Conservation (phyloP, 2,888 invertebrate genomes). For the Willowsia nigromaculata region DNA sequence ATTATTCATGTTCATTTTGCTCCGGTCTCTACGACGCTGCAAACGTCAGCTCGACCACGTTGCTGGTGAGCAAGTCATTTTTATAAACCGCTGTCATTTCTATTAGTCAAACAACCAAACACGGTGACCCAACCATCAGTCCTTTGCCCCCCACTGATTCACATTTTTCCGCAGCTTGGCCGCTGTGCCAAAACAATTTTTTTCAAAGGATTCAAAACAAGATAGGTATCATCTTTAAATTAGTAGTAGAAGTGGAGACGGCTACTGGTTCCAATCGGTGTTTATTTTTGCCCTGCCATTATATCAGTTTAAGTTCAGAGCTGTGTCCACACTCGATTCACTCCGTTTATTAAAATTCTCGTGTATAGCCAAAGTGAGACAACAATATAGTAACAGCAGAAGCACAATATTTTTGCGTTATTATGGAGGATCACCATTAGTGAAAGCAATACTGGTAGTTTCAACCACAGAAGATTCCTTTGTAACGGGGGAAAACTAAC, state of each 20-base stretch:
- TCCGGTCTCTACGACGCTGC: not conserved
- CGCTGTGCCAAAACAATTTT: slow-evolving; percentile 45
- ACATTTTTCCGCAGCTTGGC: slow-evolving; percentile 30
- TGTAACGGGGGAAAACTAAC: not conserved
- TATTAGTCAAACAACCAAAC: slow-evolving; percentile 6
- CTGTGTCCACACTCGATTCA: too few species aligned
- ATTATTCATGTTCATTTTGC: not conserved
- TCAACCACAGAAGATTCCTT: not conserved
- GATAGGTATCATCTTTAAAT: not conserved
- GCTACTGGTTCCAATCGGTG: not conserved
- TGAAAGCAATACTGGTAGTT: not conserved
- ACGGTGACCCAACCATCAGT: not conserved
- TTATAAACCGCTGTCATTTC: not conserved
- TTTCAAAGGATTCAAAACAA: slow-evolving; percentile 9
- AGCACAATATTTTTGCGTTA: too few species aligned
- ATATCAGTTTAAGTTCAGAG: too few species aligned
- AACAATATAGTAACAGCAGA: not conserved
- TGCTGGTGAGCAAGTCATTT: not conserved
- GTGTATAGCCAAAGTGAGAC: not conserved
- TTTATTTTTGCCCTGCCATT: not conserved
- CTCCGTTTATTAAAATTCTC: not conserved
- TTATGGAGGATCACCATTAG: not conserved
- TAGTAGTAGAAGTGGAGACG: not conserved
- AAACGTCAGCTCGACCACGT: not conserved
- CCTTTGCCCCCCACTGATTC: not conserved